Evolutionary conservation across 2,888 invertebrate species (phyloP), one percentile per base, ranked within the genome.

Genomic region (Horisme vitalbata): DNA sequence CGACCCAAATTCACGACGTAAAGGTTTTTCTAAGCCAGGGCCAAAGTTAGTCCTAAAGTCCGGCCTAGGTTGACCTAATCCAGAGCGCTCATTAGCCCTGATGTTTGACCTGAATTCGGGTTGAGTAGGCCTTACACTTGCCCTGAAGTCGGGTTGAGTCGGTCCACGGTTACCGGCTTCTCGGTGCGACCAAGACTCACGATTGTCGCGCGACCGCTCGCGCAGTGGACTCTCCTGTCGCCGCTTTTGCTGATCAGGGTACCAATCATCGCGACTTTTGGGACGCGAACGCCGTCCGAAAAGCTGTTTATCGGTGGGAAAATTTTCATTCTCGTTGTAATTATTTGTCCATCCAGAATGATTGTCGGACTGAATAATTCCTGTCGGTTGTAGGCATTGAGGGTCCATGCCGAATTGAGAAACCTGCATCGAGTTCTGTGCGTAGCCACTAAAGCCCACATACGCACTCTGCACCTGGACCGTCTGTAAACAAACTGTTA

Each of bases 391-490:
- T 31, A 4, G 18, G 35, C 18, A 34, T 13, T 44, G 33, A 6
- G 33, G 6, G 10, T 11, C 10, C 21, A 20, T 21, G n/a, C 38
- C 18, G 30, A 23, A 50, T 15, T 50, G 50, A 28, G 33, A 6
- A 20, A 37, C 18, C 5, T 23, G 5, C 7, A 31, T 2, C 6
- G 41, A 9, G n/a, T 14, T 31, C 14, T 55, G 48, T n/a, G 31
- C 2, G 34, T 9, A 38, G 3, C 21, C 38, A 45, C 35, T 31
- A 43, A 44, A 31, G 38, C 21, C 45, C 50, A 43, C 43, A 23
- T 32, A 54, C 21, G 46, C 20, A 36, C 32, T 49, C 53, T 46
- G 53, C 38, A 51, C 38, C 53, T 46, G 53, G 41, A 51, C 38
- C 35, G 36, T 48, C 56, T 56, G 56, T 28, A 50, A 56, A 38